These are phyloP conservation scores for Paracyclopina nana DNA, from an alignment of 1,140 invertebrate genomes.

Conservation along the genomic window DNA sequence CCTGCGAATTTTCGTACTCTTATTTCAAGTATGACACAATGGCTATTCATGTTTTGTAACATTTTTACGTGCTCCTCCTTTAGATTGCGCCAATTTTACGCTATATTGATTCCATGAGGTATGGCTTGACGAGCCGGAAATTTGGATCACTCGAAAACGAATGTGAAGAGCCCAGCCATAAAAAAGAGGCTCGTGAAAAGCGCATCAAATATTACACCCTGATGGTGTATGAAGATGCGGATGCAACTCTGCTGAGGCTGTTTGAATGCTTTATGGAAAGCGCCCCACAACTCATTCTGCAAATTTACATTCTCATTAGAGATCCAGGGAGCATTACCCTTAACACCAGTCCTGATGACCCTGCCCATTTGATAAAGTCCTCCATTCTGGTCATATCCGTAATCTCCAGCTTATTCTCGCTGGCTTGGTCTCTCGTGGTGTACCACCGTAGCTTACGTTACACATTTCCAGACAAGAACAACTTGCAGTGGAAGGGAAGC, in stretches of 20 bases:
- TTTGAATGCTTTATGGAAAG: conserved; percentile 78
- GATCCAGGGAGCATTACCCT: conserved; percentile 23
- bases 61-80: conserved; percentile 7
- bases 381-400: conserved; percentile 48
- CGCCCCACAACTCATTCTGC: conserved; percentile 64
- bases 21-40: too few species aligned
- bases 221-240: conserved; percentile 62
- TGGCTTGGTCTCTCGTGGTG: conserved; percentile 65
- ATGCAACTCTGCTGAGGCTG: conserved; percentile 57
- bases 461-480: conserved; percentile 44
- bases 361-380: too few species aligned
- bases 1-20: conserved; percentile 3
- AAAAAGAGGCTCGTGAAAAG: conserved; percentile 3
- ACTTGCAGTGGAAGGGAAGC: conserved; percentile 42
- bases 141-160: neutral
- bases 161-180: neutral
- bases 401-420: conserved; percentile 47
- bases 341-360: too few species aligned
- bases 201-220: conserved; percentile 42
- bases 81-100: conserved; percentile 13
- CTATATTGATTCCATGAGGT: conserved; percentile 36
- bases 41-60: too few species aligned
- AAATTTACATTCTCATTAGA: conserved; percentile 44
- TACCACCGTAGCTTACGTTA: conserved; percentile 53
- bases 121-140: conserved; percentile 32